Conservation (phyloP, 1,140 invertebrate genomes). For the Heliconius nattereri region DNA sequence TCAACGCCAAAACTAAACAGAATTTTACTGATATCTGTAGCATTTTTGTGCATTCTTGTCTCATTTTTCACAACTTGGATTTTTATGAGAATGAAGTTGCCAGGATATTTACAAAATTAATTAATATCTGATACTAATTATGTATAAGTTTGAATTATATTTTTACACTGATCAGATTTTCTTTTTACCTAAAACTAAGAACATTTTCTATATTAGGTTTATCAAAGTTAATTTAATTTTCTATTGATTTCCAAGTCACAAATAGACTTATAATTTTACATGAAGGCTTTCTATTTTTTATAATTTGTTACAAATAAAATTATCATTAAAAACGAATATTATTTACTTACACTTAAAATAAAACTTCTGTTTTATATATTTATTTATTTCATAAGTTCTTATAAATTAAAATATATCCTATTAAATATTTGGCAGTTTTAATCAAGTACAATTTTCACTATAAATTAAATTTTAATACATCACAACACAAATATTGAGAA, state of each 20-base stretch:
- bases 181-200: constrained; percentile 2
- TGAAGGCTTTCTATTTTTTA: too few species aligned
- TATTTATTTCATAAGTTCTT: constrained; percentile 19
- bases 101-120: constrained; percentile 86
- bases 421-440: constrained; percentile 40
- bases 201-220: not conserved
- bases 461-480: constrained; percentile 34
- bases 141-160: constrained; percentile 65
- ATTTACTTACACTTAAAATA: not conserved
- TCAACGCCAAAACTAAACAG: constrained; percentile 95
- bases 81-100: constrained; percentile 99
- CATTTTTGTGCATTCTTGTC: constrained; percentile 95
- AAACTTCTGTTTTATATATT: not conserved
- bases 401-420: constrained; percentile 29
- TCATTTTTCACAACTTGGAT: constrained; percentile 98
- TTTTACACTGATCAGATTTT: constrained; percentile 49
- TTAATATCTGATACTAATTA: constrained; percentile 39
- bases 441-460: constrained; percentile 21
- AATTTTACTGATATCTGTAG: constrained; percentile 94
- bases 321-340: too few species aligned
- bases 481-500: constrained; percentile 36
- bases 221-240: not conserved
- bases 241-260: not conserved
- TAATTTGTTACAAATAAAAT: not conserved
- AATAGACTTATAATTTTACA: too few species aligned